Evolutionary conservation across 1,140 invertebrate genomes (phyloP), one percentile per base, ranked within the genome.

Genomic region (Drosophila serrata): DNA sequence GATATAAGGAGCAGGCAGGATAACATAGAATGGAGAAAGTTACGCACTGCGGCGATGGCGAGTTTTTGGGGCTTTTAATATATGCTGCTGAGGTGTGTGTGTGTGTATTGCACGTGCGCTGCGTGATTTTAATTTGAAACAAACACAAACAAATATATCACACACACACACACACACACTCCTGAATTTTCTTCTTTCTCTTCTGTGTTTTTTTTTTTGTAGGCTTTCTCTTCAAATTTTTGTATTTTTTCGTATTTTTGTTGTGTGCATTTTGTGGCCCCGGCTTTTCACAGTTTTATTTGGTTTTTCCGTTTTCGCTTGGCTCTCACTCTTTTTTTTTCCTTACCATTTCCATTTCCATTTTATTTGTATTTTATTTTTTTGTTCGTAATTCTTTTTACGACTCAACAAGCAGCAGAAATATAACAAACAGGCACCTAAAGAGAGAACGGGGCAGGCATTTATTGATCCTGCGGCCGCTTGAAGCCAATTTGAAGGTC

Each of bases 51-150:
- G 84, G 72, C 76, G 63, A 55, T 64, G 80, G 60, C 76, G 70
- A 72, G 61, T 84, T 79, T 79, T 82, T 75, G 19, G 22, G 65
- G 61, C 72, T 65, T 86, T 86, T 82, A 81, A 82, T 80, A 88
- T 87, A 88, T 87, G 84, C 82, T 75, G 75, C 7, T 29, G 48
- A 67, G 75, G 75, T 75, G 82, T 62, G 48, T 58, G 42, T 43
- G 24, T 68, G 55, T 43, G 51, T 53, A 42, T 58, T 84, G 81
- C 84, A 84, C 85, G 77, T 88, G 84, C 58, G 73, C 76, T 88
- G 85, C 81, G 80, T 88, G 84, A 88, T 90, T 88, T 88, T 90
- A 88, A 88, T 88, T 88, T 88, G 85, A 88, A 84, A 84, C 62
- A 86, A 81, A 80, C 13, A 53, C 55, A 59, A 57, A 62, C n/a